A percentile compares a stretch with the other conserved stretches of the same genome.
Evolutionary conservation across 2,888 invertebrate species (phyloP).

Genomic region (Tortrix viridana): DNA sequence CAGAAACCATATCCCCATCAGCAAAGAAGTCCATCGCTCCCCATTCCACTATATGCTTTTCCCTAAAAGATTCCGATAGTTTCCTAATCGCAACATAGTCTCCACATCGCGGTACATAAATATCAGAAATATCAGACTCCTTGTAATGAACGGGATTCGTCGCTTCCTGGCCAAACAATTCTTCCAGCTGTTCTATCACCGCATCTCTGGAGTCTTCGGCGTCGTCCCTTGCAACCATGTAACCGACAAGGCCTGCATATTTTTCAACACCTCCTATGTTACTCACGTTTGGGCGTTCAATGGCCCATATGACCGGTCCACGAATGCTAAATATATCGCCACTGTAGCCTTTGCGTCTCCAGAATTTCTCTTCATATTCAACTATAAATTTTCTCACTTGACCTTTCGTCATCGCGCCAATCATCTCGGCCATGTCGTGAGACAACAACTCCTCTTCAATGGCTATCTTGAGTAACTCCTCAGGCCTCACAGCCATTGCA

Average conservation of each 20-base stretch:
- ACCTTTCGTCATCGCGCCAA: constrained; percentile 57
- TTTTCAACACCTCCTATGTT: constrained; percentile 58
- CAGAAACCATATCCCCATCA: constrained; percentile 72
- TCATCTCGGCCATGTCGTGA: constrained; percentile 49
- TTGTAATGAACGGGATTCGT: constrained; percentile 60
- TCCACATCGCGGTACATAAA: constrained; percentile 71
- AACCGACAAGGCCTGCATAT: constrained; percentile 64
- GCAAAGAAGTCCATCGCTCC: constrained; percentile 73
- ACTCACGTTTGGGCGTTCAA: constrained; percentile 65
- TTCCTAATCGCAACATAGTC: constrained; percentile 65
- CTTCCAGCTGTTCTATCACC: constrained; percentile 67
- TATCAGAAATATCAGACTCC: constrained; percentile 62
- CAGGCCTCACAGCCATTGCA: constrained; percentile 74
- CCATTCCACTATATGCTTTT: constrained; percentile 63
- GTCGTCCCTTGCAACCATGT: constrained; percentile 54
- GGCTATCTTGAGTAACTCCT: constrained; percentile 64
- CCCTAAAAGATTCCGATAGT: constrained; percentile 48
- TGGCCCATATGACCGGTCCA: constrained; percentile 79
- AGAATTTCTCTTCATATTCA: constrained; percentile 70
- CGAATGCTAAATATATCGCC: constrained; percentile 75
- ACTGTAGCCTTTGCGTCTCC: constrained; percentile 68
- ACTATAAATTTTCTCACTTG: constrained; percentile 63
- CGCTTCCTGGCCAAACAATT: constrained; percentile 68
- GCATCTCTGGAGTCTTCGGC: constrained; percentile 50
- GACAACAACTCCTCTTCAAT: constrained; percentile 64